These are phyloP conservation scores for Sminthopsis crassicaudata DNA, from an alignment of 2,113 vertebrate species.

Conservation along the genomic window DNA sequence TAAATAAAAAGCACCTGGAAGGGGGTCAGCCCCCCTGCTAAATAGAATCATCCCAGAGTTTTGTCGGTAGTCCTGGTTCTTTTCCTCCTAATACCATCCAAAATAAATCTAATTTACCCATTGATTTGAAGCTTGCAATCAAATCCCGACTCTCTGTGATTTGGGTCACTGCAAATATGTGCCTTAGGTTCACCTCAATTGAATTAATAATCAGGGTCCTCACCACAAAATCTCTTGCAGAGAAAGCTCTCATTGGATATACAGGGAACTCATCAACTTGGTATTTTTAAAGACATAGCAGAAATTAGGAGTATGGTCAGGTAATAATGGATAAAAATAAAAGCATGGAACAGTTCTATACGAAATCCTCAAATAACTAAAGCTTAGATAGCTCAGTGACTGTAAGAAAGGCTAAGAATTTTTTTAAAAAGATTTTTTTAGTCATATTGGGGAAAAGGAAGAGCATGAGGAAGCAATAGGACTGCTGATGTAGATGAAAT, in stretches of 20 bases:
- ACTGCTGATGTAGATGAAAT: not conserved
- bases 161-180: not conserved
- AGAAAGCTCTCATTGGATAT: not conserved
- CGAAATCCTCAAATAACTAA: not conserved
- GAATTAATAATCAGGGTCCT: slow-evolving; percentile 14
- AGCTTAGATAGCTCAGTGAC: not conserved
- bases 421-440: not conserved
- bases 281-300: not conserved
- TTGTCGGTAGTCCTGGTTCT: not conserved
- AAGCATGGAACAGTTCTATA: not conserved
- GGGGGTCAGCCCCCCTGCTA: not conserved
- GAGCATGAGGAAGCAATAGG: not conserved
- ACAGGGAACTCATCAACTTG: not conserved
- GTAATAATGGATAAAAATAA: not conserved
- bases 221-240: slow-evolving; percentile 17
- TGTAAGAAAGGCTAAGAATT: not conserved
- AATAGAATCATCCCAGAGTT: not conserved
- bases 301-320: not conserved
- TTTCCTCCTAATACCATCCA: not conserved
- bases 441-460: not conserved
- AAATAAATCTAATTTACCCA: not conserved
- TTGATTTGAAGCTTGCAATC: not conserved
- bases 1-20: not conserved
- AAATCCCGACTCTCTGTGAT: not conserved
- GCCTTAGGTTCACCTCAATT: slow-evolving; percentile 30